These are phyloP conservation scores for Tortricodes alternella DNA, from an alignment of 2,888 invertebrate species.

Conservation along the genomic window DNA sequence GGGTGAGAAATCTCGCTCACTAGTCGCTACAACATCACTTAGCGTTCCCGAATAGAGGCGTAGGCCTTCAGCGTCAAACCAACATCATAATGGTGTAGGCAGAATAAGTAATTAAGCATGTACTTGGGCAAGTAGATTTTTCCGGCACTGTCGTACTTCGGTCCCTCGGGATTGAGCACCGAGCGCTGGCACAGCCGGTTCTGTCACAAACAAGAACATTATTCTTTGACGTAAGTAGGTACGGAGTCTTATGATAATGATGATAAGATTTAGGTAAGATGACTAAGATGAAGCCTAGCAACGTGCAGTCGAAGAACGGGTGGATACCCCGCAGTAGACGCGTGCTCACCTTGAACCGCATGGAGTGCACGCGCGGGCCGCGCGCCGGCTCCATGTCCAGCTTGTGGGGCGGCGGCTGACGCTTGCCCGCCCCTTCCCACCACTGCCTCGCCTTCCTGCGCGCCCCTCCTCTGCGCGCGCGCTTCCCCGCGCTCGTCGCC, in stretches of 20 bases:
- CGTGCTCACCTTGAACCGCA: background rate
- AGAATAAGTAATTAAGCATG: constrained; percentile 32
- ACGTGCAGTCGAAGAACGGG: too few relatives aligned
- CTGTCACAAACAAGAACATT: constrained; percentile 37
- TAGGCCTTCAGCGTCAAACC: background rate
- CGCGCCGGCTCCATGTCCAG: background rate
- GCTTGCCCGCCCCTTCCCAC: background rate
- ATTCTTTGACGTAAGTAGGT: too few relatives aligned
- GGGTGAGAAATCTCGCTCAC: too few relatives aligned
- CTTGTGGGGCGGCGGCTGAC: background rate
- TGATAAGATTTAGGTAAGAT: too few relatives aligned
- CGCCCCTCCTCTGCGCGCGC: background rate
- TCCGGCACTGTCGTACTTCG: constrained; percentile 54
- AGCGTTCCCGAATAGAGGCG: too few relatives aligned
- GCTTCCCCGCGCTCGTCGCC: background rate
- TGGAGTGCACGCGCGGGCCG: background rate
- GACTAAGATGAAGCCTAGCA: too few relatives aligned
- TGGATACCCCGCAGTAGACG: background rate
- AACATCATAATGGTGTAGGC: background rate
- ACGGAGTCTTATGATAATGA: too few relatives aligned
- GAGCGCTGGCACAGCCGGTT: constrained; percentile 58
- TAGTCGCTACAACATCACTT: too few relatives aligned
- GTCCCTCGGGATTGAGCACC: constrained; percentile 58
- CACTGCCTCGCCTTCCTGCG: background rate
- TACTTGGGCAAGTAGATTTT: constrained; percentile 39